Percentiles rank a stretch among this genome's conserved stretches.
Conservation (phyloP, 2,797 vertebrate species). For the Brotula barbata region DNA sequence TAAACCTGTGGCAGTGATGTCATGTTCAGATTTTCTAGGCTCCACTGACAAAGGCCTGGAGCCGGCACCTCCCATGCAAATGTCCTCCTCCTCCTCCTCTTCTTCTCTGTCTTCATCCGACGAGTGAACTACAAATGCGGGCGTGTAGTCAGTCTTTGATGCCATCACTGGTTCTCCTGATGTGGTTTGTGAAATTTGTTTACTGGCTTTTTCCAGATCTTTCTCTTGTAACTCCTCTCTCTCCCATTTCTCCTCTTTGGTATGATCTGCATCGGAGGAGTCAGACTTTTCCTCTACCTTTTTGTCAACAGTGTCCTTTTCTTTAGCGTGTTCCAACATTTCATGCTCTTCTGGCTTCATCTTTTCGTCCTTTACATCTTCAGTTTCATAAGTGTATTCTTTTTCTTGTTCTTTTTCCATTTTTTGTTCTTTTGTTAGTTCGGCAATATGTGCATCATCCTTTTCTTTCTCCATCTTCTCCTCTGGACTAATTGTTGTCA, state of each 20-base stretch:
- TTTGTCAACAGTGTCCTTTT: slow-evolving; percentile 14
- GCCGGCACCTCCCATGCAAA: slow-evolving; percentile 77
- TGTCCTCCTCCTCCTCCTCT: slow-evolving; percentile 78
- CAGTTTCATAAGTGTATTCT: slow-evolving; percentile 60
- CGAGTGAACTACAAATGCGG: slow-evolving; percentile 72
- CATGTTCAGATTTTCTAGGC: slow-evolving; percentile 65
- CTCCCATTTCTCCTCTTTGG: slow-evolving; percentile 74
- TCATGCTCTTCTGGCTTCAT: slow-evolving; percentile 36
- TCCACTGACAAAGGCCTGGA: slow-evolving; percentile 73
- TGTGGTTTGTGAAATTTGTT: slow-evolving; percentile 43
- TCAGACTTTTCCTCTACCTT: slow-evolving; percentile 49
- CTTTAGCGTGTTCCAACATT: slow-evolving; percentile 6
- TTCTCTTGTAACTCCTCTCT: slow-evolving; percentile 74
- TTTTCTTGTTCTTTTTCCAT: slow-evolving; percentile 78
- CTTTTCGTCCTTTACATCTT: slow-evolving; percentile 58
- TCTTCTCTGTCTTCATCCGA: slow-evolving; percentile 80
- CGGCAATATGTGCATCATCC: slow-evolving; percentile 71
- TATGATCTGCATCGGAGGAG: slow-evolving; percentile 54
- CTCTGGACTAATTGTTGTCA: slow-evolving; percentile 28
- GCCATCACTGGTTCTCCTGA: slow-evolving; percentile 34
- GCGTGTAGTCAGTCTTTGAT: slow-evolving; percentile 58
- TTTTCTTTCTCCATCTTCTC: slow-evolving; percentile 73
- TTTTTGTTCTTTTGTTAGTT: slow-evolving; percentile 76
- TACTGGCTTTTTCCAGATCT: slow-evolving; percentile 58
- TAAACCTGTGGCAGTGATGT: slow-evolving; percentile 44